Conservation (phyloP, 2,888 invertebrate genomes). For the Euclidia mi region DNA sequence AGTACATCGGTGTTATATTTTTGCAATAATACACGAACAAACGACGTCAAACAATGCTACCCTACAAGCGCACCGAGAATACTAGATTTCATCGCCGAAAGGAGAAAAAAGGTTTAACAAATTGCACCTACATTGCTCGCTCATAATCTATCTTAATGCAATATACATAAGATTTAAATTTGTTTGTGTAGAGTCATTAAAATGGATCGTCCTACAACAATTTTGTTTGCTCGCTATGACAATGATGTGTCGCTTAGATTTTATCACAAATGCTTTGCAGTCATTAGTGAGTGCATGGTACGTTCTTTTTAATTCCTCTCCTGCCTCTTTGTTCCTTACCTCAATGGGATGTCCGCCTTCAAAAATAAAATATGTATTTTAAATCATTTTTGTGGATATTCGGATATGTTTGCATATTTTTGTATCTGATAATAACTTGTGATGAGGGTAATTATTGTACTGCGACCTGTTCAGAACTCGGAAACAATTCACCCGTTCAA, state of each 20-base stretch:
- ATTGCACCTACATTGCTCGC: conserved; percentile 23
- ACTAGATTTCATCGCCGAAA: conserved; percentile 53
- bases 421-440: no score
- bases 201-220: conserved; percentile 42
- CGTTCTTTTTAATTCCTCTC: conserved; percentile 41
- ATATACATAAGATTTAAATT: conserved; percentile 19
- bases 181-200: not conserved
- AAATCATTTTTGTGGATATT: no score
- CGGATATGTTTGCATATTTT: no score
- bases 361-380: conserved; percentile 3
- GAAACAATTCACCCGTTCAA: no score
- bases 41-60: conserved; percentile 36
- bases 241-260: conserved; percentile 77
- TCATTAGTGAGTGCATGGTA: conserved; percentile 68
- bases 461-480: no score
- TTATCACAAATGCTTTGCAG: conserved; percentile 72
- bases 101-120: conserved; percentile 54
- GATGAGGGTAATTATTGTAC: no score
- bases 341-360: conserved; percentile 32
- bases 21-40: conserved; percentile 37
- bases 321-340: conserved; percentile 30
- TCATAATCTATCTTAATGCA: conserved; percentile 10
- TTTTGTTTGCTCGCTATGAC: conserved; percentile 69
- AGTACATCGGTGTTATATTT: conserved; percentile 38
- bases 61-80: conserved; percentile 38